phyloP scores from a whole-genome alignment of 2,888 invertebrate genomes.

The Merodon equestris region DNA sequence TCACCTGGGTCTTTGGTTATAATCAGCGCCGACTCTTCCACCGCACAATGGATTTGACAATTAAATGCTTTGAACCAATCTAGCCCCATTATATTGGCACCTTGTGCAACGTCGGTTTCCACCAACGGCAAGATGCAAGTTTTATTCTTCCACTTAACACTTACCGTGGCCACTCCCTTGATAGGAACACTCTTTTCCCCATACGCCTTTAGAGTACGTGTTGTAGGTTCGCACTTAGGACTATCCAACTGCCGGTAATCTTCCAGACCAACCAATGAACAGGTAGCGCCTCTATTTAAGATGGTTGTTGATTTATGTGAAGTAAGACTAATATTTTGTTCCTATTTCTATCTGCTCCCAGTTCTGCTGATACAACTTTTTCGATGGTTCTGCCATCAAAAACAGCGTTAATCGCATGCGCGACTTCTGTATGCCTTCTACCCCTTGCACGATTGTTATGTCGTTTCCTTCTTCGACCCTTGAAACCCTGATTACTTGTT shows the following conservation, averaged over 20 bases:
- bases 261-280: slow-evolving; percentile 25
- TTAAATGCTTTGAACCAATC: slow-evolving; percentile 17
- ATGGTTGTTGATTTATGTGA: no score
- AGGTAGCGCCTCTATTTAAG: slow-evolving; percentile 45
- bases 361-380: background rate
- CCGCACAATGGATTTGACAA: slow-evolving; percentile 3
- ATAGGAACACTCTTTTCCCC: no score
- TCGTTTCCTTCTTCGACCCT: no score
- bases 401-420: no score
- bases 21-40: background rate
- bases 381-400: no score
- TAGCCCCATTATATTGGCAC: slow-evolving; percentile 7
- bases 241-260: slow-evolving; percentile 14
- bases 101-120: slow-evolving; percentile 2
- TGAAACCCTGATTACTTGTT: no score
- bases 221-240: slow-evolving; percentile 14
- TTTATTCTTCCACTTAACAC: slow-evolving; percentile 11
- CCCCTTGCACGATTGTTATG: no score
- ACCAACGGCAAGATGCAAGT: background rate
- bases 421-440: no score
- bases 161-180: background rate
- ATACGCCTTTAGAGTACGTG: slow-evolving; percentile 2
- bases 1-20: background rate
- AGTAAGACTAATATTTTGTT: background rate
- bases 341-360: background rate